Percentiles rank a stretch among this genome's conserved stretches.
Conservation (phyloP, 2,797 vertebrate genomes). For the Platyrinchus mystaceus region DNA sequence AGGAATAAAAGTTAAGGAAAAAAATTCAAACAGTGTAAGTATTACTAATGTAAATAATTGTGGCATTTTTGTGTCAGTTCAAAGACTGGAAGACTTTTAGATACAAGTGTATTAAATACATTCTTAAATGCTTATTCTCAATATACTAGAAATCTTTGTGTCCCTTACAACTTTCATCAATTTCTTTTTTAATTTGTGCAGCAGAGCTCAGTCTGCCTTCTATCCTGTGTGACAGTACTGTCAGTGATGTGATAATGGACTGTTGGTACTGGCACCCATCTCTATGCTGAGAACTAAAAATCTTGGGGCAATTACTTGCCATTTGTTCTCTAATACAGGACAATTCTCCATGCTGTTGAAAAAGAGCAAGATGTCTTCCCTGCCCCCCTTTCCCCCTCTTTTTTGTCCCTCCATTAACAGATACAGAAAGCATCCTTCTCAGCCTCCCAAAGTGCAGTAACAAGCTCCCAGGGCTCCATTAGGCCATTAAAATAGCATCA, state of each 20-base stretch:
- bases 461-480: not conserved
- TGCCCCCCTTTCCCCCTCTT: accelerated
- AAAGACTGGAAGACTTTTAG: not conserved
- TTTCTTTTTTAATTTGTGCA: not conserved
- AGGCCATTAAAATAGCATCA: not conserved
- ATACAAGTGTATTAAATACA: not conserved
- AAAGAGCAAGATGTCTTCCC: not conserved
- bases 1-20: not conserved
- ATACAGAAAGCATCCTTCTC: not conserved
- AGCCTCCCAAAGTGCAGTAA: not conserved
- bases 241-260: not conserved
- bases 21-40: not conserved
- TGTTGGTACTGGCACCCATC: no score
- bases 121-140: not conserved
- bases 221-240: not conserved
- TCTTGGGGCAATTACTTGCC: not conserved
- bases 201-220: not conserved
- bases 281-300: not conserved
- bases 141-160: not conserved
- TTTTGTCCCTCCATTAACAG: not conserved
- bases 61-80: not conserved
- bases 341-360: not conserved
- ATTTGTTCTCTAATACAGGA: not conserved
- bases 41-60: not conserved
- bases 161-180: not conserved